phyloP scores from a whole-genome alignment of 2,888 invertebrate genomes.

The Pachymerium ferrugineum region DNA sequence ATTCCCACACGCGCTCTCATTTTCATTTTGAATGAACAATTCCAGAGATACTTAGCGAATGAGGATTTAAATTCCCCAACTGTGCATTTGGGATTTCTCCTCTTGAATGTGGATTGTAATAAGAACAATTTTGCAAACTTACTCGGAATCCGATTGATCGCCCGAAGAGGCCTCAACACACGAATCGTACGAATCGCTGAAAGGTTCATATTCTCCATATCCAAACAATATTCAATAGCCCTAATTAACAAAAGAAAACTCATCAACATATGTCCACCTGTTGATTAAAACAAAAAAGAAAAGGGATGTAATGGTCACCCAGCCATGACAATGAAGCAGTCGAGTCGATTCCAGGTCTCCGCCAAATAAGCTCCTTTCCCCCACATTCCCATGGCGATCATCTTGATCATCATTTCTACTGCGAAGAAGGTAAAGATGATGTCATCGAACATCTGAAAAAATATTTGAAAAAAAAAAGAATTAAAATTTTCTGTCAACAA shows the following conservation, averaged over 20 bases:
- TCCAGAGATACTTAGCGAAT: neutral
- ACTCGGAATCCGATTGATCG: slow-evolving; percentile 99
- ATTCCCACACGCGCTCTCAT: neutral
- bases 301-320: slow-evolving; percentile 61
- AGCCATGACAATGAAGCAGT: slow-evolving; percentile 94
- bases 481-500: neutral
- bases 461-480: slow-evolving; percentile 3
- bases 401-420: slow-evolving; percentile 95
- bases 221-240: slow-evolving; percentile 80
- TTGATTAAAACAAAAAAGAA: neutral
- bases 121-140: slow-evolving; percentile 53
- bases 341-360: slow-evolving; percentile 97
- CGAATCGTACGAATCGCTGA: slow-evolving; percentile 97
- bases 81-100: neutral
- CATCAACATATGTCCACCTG: neutral
- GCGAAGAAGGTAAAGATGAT: slow-evolving; percentile 98
- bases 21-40: neutral
- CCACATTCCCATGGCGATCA: slow-evolving; percentile 95
- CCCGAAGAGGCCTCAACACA: slow-evolving; percentile 90
- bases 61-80: neutral
- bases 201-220: slow-evolving; percentile 95
- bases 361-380: slow-evolving; percentile 92
- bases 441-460: slow-evolving; percentile 85
- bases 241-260: slow-evolving; percentile 49
- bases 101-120: too few relatives aligned